phyloP scores from a whole-genome alignment of 2,888 invertebrate species.

The Sipha maydis region DNA sequence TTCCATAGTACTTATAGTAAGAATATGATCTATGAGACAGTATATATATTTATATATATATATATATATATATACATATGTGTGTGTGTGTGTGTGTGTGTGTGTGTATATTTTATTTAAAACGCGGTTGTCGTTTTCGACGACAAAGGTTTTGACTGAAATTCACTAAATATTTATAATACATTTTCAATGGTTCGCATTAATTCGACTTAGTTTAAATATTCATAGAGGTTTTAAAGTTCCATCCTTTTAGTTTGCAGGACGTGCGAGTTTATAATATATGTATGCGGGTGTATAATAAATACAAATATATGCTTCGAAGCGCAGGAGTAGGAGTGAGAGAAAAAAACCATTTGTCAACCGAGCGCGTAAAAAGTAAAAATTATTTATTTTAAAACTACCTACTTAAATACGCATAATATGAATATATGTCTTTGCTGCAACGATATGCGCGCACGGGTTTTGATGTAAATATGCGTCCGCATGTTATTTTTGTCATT shows the following conservation, averaged over 20 bases:
- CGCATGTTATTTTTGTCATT: neutral
- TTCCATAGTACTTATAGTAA: neutral
- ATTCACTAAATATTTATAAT: conserved; percentile 49
- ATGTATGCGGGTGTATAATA: neutral
- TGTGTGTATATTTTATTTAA: conserved; percentile 48
- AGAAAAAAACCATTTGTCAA: conserved; percentile 1
- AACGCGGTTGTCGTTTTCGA: neutral
- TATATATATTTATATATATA: neutral
- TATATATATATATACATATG: no score
- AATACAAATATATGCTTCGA: neutral
- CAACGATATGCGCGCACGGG: neutral
- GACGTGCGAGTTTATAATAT: neutral
- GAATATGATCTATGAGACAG: neutral
- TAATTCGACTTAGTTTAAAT: conserved; percentile 35
- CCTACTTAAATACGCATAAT: neutral
- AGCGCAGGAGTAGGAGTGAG: no score
- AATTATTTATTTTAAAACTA: conserved; percentile 8
- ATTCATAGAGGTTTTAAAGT: conserved; percentile 26
- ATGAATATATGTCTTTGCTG: neutral
- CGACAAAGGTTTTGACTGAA: neutral
- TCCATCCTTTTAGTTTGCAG: neutral
- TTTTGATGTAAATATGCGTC: neutral
- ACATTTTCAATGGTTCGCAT: conserved; percentile 37
- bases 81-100: no score
- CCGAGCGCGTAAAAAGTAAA: neutral